Percentiles rank a stretch among this genome's conserved stretches.
phyloP scores from a whole-genome alignment of 2,888 invertebrate genomes.

The Glyphotaelius pellucidus region DNA sequence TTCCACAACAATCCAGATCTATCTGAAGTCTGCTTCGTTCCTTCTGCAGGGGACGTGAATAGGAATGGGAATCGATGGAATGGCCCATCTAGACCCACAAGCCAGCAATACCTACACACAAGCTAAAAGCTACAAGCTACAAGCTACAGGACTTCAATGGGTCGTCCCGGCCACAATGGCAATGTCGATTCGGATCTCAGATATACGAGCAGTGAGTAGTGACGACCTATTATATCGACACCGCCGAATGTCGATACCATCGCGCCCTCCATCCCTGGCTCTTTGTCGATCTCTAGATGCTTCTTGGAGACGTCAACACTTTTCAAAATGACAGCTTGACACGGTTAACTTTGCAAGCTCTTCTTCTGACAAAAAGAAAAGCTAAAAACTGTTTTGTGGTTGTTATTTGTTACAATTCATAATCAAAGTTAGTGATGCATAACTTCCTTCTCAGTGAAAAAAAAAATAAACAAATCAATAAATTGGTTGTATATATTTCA shows the following conservation, averaged over 20 bases:
- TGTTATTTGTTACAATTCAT: background rate
- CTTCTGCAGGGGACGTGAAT: slow-evolving; percentile 58
- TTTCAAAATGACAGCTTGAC: background rate
- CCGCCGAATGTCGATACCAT: slow-evolving; percentile 40
- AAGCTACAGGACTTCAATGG: slow-evolving; percentile 31
- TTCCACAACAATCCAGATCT: slow-evolving; percentile 24
- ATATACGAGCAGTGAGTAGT: background rate
- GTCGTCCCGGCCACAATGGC: slow-evolving; percentile 57
- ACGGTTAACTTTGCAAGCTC: background rate
- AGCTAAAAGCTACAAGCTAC: background rate
- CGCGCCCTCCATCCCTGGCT: background rate
- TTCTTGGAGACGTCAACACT: background rate
- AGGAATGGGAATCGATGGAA: slow-evolving; percentile 7
- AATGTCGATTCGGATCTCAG: slow-evolving; percentile 60
- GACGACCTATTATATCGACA: slow-evolving; percentile 60
- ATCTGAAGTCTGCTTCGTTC: slow-evolving; percentile 51
- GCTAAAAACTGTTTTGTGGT: background rate
- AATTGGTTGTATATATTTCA: too few relatives aligned
- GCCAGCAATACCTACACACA: background rate
- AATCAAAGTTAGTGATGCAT: too few relatives aligned
- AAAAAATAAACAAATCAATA: too few relatives aligned
- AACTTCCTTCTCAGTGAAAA: too few relatives aligned
- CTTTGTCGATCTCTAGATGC: slow-evolving; percentile 10
- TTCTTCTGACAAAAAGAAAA: too few relatives aligned
- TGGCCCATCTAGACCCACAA: background rate